Evolutionary conservation across 1,140 invertebrate species (phyloP), one percentile per base, ranked within the genome.

Genomic region (Batillaria attramentaria): DNA sequence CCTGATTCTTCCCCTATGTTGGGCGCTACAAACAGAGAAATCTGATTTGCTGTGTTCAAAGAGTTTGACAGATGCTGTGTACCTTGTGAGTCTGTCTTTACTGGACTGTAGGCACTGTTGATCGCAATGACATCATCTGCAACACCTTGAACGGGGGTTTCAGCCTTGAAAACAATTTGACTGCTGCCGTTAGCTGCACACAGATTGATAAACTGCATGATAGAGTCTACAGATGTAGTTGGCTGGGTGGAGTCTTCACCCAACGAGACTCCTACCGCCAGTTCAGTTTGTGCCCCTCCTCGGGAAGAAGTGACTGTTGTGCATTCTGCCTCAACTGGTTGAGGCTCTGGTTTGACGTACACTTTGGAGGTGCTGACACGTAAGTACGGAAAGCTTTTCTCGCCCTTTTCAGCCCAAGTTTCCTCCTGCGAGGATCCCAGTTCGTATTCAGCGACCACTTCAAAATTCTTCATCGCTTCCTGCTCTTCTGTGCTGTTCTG

Each of bases 131-230:
- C 57, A 62, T n/a, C 10, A 62, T n/a, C 57, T 28, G 0, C 57
- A 62, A 62, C 50, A 54, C 50, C n/a, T 18, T 20, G 18, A 54
- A 33, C 33, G 1, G 73, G 37, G 31, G 39, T 13, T 13, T 75
- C 73, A 6, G 73, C 41, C 73, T 75, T 75, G 54, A 75, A 57
- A 54, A 75, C 62, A 16, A 75, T 39, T 57, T 75, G 73, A 42
- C 57, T 37, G 37, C 42, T 75, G 2, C 73, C 73, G 43, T 54
- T 75, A n/a, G 73, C 73, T n/a, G 73, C 73, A 75, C 73, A 75
- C 39, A 75, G n/a, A n/a, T 57, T 42, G 4, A 75, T 28, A 4
- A 75, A 62, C 54, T 75, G 73, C 39, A 62, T 20, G 54, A 75
- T 1, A 62, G 8, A 39, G 54, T 62, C 54, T 33, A 62, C 41